phyloP scores from a whole-genome alignment of 2,888 invertebrate species.

The Stenolophus ochropezus region DNA sequence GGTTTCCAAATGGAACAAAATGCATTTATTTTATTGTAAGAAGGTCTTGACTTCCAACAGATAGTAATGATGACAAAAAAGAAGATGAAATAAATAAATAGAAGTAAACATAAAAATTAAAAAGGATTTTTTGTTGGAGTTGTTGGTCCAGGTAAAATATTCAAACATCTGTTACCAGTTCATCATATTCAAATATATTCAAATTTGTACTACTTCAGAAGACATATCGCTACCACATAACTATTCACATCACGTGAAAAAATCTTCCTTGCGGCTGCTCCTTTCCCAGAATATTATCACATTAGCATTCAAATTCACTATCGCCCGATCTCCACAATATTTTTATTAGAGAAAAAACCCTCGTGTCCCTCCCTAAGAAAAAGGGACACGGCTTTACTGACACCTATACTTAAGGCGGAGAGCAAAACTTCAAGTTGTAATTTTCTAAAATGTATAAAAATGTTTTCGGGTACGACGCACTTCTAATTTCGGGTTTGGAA shows the following conservation, averaged over 20 bases:
- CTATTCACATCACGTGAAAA: slow-evolving; percentile 21
- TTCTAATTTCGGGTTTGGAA: slow-evolving; percentile 53
- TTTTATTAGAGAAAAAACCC: slow-evolving; percentile 43
- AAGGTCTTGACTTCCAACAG: too few species aligned
- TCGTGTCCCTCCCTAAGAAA: not conserved
- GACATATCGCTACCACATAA: slow-evolving; percentile 33
- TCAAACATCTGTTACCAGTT: slow-evolving; percentile 23
- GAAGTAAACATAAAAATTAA: too few species aligned
- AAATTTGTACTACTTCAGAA: slow-evolving; percentile 40
- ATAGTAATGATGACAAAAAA: too few species aligned
- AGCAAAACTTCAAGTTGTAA: slow-evolving; percentile 66
- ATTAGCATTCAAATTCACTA: slow-evolving; percentile 51
- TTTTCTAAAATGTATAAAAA: slow-evolving; percentile 70
- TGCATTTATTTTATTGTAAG: too few species aligned
- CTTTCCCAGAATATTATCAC: slow-evolving; percentile 12
- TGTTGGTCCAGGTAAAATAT: slow-evolving; percentile 38
- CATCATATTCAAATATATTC: slow-evolving; percentile 43
- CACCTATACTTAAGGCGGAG: slow-evolving; percentile 65
- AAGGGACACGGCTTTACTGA: not conserved
- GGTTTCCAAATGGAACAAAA: too few species aligned
- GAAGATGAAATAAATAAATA: too few species aligned
- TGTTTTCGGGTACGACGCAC: slow-evolving; percentile 63
- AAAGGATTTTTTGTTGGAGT: too few species aligned
- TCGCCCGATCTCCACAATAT: slow-evolving; percentile 47
- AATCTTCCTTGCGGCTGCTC: not conserved